Conservation (phyloP, 1,140 invertebrate species). For the Paraescarpia echinospica region DNA sequence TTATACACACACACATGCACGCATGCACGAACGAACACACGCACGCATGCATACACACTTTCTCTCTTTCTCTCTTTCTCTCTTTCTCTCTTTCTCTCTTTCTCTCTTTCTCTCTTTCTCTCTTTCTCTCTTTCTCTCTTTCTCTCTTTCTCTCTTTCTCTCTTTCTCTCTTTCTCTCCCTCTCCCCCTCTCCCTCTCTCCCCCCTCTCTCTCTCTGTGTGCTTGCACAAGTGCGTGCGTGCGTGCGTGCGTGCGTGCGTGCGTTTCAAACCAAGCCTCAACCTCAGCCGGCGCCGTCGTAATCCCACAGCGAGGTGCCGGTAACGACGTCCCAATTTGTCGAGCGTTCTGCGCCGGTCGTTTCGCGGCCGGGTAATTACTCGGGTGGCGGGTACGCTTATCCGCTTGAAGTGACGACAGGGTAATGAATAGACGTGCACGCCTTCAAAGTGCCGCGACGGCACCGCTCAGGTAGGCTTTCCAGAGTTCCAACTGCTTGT, state of each 20-base stretch:
- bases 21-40: no score
- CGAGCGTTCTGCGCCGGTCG: neutral
- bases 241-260: neutral
- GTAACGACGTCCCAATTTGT: neutral
- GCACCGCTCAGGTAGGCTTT: neutral
- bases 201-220: no score
- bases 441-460: neutral
- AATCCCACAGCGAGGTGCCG: neutral
- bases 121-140: no score
- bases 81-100: no score
- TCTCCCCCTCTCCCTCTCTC: no score
- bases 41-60: no score
- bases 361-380: neutral
- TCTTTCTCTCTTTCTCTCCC: no score
- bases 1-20: no score
- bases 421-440: neutral
- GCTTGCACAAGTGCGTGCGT: no score
- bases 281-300: neutral
- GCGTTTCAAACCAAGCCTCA: neutral
- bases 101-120: no score
- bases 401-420: neutral
- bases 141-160: no score
- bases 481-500: neutral
- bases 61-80: no score
- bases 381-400: neutral